phyloP scores from a whole-genome alignment of 2,797 vertebrate genomes.

The Yasuhikotakia modesta region DNA sequence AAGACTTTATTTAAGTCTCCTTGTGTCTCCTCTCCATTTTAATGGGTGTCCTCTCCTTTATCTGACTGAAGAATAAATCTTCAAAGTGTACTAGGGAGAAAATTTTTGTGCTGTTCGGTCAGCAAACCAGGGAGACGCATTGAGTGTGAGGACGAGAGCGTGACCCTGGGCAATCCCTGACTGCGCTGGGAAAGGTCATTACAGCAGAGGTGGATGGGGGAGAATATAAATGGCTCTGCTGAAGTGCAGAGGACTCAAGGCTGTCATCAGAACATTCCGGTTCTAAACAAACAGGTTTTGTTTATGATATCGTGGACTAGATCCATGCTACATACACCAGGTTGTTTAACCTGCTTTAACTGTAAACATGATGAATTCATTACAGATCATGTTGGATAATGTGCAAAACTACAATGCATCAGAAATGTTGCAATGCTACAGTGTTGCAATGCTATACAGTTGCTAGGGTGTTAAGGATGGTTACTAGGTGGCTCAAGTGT shows the following conservation, averaged over 20 bases:
- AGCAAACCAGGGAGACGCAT: conserved; percentile 48
- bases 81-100: conserved; percentile 42
- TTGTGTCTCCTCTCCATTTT: conserved; percentile 26
- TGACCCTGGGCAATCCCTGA: conserved; percentile 42
- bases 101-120: conserved; percentile 40
- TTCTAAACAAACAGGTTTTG: conserved; percentile 11
- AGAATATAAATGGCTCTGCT: conserved; percentile 33
- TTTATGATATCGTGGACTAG: conserved; percentile 6
- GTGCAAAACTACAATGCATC: too few relatives aligned
- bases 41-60: conserved; percentile 29
- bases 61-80: conserved; percentile 44
- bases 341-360: neutral
- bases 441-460: neutral
- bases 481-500: too few relatives aligned
- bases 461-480: neutral
- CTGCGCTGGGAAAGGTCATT: conserved; percentile 31
- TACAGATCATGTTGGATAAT: neutral
- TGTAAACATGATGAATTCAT: neutral
- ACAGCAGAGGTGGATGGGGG: conserved; percentile 20
- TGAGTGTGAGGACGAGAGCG: conserved; percentile 34
- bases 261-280: neutral
- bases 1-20: conserved; percentile 21
- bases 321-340: neutral
- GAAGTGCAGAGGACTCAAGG: neutral
- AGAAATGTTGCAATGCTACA: neutral